Evolutionary conservation across 2,888 invertebrate genomes (phyloP).

Genomic region (Acrocera orbiculus): DNA sequence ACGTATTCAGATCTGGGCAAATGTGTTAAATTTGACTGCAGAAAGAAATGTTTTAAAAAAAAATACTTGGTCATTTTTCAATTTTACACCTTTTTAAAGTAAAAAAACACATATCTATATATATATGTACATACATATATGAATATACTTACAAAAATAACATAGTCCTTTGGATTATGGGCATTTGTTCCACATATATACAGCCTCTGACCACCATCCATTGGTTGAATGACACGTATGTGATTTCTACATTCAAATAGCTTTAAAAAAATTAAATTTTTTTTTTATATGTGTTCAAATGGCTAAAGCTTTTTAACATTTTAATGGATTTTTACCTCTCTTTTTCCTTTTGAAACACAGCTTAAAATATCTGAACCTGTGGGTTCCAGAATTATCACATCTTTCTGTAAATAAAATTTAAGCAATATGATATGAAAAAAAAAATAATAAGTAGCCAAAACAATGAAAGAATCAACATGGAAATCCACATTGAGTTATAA

Average conservation of each 20-base stretch:
- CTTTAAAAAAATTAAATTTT: constrained; percentile 33
- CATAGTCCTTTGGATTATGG: constrained; percentile 88
- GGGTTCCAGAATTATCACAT: constrained; percentile 73
- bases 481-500: no score
- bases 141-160: constrained; percentile 66
- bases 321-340: constrained; percentile 49
- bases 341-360: constrained; percentile 88
- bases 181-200: constrained; percentile 92
- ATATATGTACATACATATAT: neutral
- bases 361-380: constrained; percentile 62
- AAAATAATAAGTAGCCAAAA: neutral
- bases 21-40: constrained; percentile 74
- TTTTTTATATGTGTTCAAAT: neutral
- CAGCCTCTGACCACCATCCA: constrained; percentile 72
- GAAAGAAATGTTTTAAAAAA: constrained; percentile 16
- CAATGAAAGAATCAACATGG: no score
- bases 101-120: neutral
- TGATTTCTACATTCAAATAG: constrained; percentile 92
- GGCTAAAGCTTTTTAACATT: no score
- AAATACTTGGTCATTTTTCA: constrained; percentile 10
- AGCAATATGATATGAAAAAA: neutral
- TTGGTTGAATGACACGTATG: constrained; percentile 82
- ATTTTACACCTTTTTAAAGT: no score
- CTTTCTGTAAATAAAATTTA: constrained; percentile 47
- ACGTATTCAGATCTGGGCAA: constrained; percentile 75